phyloP scores from a whole-genome alignment of 2,797 vertebrate species.

The Rhadinocentrus ornatus region DNA sequence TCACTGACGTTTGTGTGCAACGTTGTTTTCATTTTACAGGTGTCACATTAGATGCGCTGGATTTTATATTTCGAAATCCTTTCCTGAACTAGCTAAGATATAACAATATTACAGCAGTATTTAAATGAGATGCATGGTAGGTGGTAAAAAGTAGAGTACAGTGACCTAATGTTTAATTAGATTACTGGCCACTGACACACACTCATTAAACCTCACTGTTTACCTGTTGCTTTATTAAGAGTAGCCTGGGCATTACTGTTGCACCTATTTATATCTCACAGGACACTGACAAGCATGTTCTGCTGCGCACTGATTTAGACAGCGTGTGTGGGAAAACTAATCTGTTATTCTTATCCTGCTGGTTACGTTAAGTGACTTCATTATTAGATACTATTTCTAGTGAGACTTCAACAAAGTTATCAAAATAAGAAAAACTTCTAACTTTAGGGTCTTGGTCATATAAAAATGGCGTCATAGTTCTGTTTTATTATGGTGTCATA shows the following conservation, averaged over 20 bases:
- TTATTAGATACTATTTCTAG: background rate
- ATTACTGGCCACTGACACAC: conserved; percentile 45
- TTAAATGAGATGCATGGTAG: conserved; percentile 9
- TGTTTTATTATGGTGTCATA: conserved; percentile 13
- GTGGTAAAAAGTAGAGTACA: background rate
- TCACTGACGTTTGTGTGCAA: conserved; percentile 31
- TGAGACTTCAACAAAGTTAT: background rate
- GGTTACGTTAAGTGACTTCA: background rate
- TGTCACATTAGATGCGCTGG: conserved; percentile 21
- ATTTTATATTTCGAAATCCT: background rate
- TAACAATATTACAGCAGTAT: background rate
- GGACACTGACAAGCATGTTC: conserved; percentile 26
- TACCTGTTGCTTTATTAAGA: conserved; percentile 41
- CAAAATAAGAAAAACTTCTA: background rate
- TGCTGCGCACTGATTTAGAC: conserved; percentile 30
- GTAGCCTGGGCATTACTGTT: conserved; percentile 30
- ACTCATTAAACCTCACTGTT: conserved; percentile 37
- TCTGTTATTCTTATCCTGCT: conserved; percentile 14
- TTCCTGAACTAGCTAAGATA: background rate
- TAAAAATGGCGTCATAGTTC: background rate
- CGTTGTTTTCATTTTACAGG: conserved; percentile 41
- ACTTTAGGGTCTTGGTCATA: background rate
- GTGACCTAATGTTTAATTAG: conserved; percentile 54
- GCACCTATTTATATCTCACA: conserved; percentile 62
- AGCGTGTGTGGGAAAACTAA: conserved; percentile 22